Base-by-base conservation (phyloP, 2,888 invertebrate genomes). In the Tenthredo notha region DNA sequence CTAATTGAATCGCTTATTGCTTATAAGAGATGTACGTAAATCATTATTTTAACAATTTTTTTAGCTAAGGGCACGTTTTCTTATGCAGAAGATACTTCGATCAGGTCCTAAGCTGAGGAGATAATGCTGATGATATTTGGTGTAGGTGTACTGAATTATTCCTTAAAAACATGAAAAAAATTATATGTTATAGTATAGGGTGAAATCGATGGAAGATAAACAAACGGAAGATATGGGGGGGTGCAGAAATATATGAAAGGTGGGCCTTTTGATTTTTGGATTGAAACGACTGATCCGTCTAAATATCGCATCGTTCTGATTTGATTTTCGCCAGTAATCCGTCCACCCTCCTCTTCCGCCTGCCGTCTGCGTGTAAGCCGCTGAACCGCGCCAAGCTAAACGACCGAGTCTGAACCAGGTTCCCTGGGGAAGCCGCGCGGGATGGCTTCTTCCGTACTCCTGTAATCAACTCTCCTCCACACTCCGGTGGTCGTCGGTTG, bases 361-460 rank as follows among this genome's bases (percentile, higher is more conserved):
- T 21, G 21, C 58, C 61, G 67, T 61, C 80, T n/a, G 40, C 29
- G 83, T 54, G 50, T 83, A 83, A 83, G 83, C 83, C 83, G 83
- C 21, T 50, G 83, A 83, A 83, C 67, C 83, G 50, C 83, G 83
- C 43, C 74, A 58, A 70, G 47, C 85, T 87, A 87, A 88, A 86
- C 87, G 87, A 83, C 78, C 86, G 86, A 72, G 85, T 86, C 83
- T 86, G 84, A 77, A 74, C 88, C 85, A 84, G 84, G 86, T 87
- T 91, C 90, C 89, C 90, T 84, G 78, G 91, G 90, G 91, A 90
- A 89, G 65, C 67, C 21, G 87, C 87, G 70, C 88, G 85, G 88
- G 89, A 90, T 89, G 90, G 91, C 90, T 91, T 91, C 90, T 89
- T 90, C 87, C 87, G 87, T 88, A 87, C 86, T 87, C 88, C 86